Evolutionary conservation across 2,797 vertebrate genomes (phyloP).

Genomic region (Sparidentex hasta): DNA sequence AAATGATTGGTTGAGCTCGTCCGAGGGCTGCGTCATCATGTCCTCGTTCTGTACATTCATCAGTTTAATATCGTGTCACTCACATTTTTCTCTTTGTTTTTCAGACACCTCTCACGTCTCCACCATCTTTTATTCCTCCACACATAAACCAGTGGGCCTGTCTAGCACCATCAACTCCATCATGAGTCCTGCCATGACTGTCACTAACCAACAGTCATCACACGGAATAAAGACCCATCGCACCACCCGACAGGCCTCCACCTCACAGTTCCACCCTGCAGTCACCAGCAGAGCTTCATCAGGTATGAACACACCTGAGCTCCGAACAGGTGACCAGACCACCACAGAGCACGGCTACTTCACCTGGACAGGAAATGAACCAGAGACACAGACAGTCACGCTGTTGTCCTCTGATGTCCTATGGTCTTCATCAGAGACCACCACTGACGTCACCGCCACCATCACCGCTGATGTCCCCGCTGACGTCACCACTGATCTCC

Average conservation of each 20-base stretch:
- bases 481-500: too few species aligned
- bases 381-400: background rate
- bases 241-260: conserved; percentile 17
- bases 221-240: conserved; percentile 16
- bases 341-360: background rate
- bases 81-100: conserved; percentile 15
- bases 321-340: background rate
- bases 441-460: background rate
- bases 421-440: background rate
- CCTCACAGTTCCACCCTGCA: conserved; percentile 13
- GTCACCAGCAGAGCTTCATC: background rate
- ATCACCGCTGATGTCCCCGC: too few species aligned
- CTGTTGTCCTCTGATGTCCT: conserved; percentile 27
- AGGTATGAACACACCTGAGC: background rate
- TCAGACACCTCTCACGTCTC: conserved; percentile 61
- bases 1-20: too few species aligned
- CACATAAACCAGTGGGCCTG: conserved; percentile 17
- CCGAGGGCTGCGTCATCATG: too few species aligned
- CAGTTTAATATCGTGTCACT: background rate
- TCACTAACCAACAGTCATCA: background rate
- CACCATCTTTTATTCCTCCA: conserved; percentile 47
- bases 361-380: background rate
- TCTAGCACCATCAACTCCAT: background rate
- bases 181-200: background rate
- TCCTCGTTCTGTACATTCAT: background rate